Conservation (phyloP, 1,140 invertebrate species). For the Bombus ignitus region DNA sequence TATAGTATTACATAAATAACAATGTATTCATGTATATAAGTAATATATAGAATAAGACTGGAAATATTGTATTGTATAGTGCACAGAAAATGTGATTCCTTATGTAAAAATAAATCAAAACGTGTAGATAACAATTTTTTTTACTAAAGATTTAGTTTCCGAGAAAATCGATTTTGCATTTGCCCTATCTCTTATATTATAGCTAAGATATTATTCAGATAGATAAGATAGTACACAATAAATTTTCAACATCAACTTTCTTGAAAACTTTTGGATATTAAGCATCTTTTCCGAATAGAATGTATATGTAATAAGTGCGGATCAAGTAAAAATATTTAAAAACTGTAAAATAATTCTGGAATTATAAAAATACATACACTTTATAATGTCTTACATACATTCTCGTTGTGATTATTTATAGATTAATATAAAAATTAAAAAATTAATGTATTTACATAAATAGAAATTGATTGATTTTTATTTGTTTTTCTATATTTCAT, state of each 20-base stretch:
- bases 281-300: too few relatives aligned
- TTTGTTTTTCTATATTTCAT: not conserved
- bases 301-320: too few relatives aligned
- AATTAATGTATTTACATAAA: not conserved
- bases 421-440: not conserved
- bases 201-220: too few relatives aligned
- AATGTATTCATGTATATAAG: not conserved
- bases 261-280: too few relatives aligned
- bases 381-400: not conserved
- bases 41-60: not conserved
- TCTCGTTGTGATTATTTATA: not conserved
- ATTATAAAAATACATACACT: not conserved
- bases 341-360: too few relatives aligned
- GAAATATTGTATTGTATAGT: not conserved
- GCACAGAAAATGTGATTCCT: not conserved
- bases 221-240: too few relatives aligned
- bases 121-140: not conserved
- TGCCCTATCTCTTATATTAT: not conserved
- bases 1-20: not conserved
- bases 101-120: not conserved
- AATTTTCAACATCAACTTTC: too few relatives aligned
- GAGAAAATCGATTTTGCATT: too few relatives aligned
- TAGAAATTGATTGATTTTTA: not conserved
- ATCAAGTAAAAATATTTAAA: too few relatives aligned
- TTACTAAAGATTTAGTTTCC: not conserved